Base-by-base conservation (phyloP, 1,140 invertebrate species). In the Drosophila takahashii region DNA sequence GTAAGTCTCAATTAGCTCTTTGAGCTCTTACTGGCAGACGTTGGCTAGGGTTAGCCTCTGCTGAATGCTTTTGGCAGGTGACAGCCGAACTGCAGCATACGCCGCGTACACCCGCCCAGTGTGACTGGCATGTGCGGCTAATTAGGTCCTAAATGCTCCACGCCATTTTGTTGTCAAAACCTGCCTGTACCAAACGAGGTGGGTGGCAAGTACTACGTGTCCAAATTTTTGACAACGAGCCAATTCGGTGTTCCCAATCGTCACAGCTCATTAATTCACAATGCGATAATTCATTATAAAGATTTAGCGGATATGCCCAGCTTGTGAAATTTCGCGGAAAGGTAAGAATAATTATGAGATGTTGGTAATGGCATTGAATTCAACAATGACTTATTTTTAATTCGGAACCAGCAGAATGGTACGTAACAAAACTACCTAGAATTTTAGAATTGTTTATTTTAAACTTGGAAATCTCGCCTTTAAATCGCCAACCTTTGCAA, bases 121-220 rank as follows among this genome's bases (percentile, higher is more conserved):
- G 41, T 47, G 48, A 48, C 34, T 44, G 70, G 79, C 67, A 37
- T 52, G 26, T 39, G 47, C 42, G 56, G 44, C 64, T 86, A 86
- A 86, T 87, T 86, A 87, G 70, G 47, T 51, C 44, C 26, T 57
- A 65, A 77, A 58, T 57, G 59, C 48, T 62, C 69, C 58, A 77
- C 79, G 75, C 80, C 80, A 84, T 81, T 84, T 81, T 58, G 65
- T 67, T 83, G 75, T 77, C 75, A 59, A 57, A 59, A 65, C 44
- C 50, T 59, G 62, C 47, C 47, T 32, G 64, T 75, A 58, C 10
- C 13, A 8, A 3, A 34, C 42, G 18, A 26, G 36, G 7, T 18
- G 27, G 27, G 47, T 50, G 47, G 27, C 36, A 13, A 58, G 27
- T 58, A 62, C 37, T 54, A 39, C 58, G 11, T 15, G 48, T 61